Base-by-base conservation (phyloP, 2,888 invertebrate genomes). In the Notocelia uddmanniana region DNA sequence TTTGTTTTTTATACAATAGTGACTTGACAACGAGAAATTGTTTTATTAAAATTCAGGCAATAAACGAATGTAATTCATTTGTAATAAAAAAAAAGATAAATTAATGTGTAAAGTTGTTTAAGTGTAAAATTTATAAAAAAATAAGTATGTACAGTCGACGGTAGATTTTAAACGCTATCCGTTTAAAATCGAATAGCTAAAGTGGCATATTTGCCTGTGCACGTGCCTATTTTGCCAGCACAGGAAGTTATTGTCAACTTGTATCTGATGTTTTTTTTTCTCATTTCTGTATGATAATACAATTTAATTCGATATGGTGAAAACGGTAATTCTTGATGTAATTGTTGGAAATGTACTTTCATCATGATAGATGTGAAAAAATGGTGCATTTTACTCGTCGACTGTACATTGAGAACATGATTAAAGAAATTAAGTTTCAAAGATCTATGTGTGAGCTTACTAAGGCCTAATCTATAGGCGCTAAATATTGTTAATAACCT, bases 391-490 rank as follows among this genome's bases (percentile, higher is more conserved):
- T 63, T 21, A 34, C 10, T 21, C 31, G 52, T n/a, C 64, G 64
- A 64, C 52, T 64, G 64, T 64, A 54, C 63, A 21, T n/a, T 26
- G 19, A 45, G 45, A 19, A 41, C 62, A 45, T 69, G 69, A 69
- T 69, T 62, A 55, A 52, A 67, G 19, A 60, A 55, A 59, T 72
- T 67, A 67, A 52, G 67, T 64, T 73, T 63, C 21, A 64, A 31
- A 73, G 13, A 21, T 69, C 34, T 73, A 64, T 59, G 31, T 68
- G 59, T 58, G 69, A 73, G 69, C 57, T 69, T 73, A 69, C 15
- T 73, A 64, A 48, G 69, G 69, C 69, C 69, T 69, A 69, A 69
- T 52, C n/a, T 54, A n/a, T n/a, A 66, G 73, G 69, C 69, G 52
- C 58, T 69, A 69, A 73, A 31, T 52, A 34, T 31, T 69, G 45